phyloP scores from a whole-genome alignment of 2,797 vertebrate genomes.

The Borostomias antarcticus region DNA sequence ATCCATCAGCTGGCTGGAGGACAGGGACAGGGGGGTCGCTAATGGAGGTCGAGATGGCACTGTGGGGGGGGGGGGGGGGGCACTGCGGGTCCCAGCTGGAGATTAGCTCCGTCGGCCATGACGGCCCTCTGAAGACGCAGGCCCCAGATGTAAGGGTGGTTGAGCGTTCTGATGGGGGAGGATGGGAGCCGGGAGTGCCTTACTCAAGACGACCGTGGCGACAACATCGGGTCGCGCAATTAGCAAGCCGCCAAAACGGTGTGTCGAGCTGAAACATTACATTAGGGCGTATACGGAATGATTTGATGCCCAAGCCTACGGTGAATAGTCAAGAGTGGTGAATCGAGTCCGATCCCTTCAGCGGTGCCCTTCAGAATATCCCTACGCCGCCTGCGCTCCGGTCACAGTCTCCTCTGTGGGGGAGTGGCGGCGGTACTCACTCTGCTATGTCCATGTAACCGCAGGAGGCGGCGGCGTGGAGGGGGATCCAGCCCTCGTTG shows the following conservation, averaged over 20 bases:
- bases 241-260: no score
- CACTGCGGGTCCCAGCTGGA: slow-evolving; percentile 17
- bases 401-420: no score
- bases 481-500: slow-evolving; percentile 99
- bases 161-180: background rate
- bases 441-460: slow-evolving; percentile 98
- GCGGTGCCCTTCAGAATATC: no score
- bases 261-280: no score
- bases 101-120: background rate
- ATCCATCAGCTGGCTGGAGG: slow-evolving; percentile 15
- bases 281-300: no score
- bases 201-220: background rate
- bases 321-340: no score
- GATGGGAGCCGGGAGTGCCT: background rate
- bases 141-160: background rate
- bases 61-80: background rate
- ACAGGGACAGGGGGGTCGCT: slow-evolving; percentile 18
- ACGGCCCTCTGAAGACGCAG: slow-evolving; percentile 2
- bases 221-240: no score
- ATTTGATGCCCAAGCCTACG: no score
- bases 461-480: slow-evolving; percentile 97
- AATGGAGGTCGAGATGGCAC: slow-evolving; percentile 3
- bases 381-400: no score
- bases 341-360: background rate
- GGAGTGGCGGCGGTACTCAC: slow-evolving; percentile 73